Base-by-base conservation (phyloP, 2,113 vertebrate genomes). In the Pipra filicauda region DNA sequence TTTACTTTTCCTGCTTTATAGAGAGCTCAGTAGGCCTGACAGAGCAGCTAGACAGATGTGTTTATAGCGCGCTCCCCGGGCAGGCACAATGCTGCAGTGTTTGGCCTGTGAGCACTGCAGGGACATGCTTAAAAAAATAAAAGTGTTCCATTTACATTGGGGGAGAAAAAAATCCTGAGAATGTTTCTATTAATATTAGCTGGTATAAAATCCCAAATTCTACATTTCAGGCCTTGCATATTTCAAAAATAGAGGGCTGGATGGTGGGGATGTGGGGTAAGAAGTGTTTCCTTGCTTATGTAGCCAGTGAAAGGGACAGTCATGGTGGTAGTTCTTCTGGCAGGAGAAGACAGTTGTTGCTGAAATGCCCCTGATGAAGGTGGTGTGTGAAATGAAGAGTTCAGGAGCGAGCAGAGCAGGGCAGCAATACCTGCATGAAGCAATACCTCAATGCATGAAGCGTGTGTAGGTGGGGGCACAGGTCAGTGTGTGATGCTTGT, bases 61-160 rank as follows among this genome's bases (percentile, higher is more conserved):
- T 97, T 96, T 93, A 96, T 95, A 95, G 86, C 16, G 4, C 7
- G 55, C 70, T 96, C 84, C 88, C 55, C 0, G 9, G 61, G 64
- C 39, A n/a, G 78, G 92, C n/a, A 97, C 95, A 97, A 97, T 91
- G 95, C 91, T 58, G 66, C 92, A 97, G 88, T 97, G 97, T 97
- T 96, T 85, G 88, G 73, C 85, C 83, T 46, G 81, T 0, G 8
- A 93, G 95, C 70, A 71, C 93, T 13, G 12, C 86, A 80, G 90
- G 92, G 91, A 88, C 86, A 94, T 31, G 89, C 92, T 95, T 51
- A 57, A 91, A 90, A 95, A 97, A 96, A 93, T 85, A 88, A 64
- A 83, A 94, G 35, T 33, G 64, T 94, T 97, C 94, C 92, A 95
- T 97, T 97, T 95, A 97, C 95, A 91, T 1, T 64, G 82, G 65